Conservation (phyloP, 2,888 invertebrate genomes). For the Saturnia pavonia region DNA sequence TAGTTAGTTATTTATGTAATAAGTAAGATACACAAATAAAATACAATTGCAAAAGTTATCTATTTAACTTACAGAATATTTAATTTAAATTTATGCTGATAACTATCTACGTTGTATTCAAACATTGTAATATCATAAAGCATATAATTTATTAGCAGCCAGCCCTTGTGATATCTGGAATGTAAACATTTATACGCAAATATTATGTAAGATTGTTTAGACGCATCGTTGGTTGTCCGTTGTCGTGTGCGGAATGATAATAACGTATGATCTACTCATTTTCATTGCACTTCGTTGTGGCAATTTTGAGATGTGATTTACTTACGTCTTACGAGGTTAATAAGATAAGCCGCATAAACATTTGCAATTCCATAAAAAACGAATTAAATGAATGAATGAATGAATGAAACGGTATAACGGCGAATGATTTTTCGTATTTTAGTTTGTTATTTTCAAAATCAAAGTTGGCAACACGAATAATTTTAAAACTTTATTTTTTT, state of each 20-base stretch:
- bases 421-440: neutral
- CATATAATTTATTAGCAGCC: slow-evolving; percentile 47
- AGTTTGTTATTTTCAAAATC: neutral
- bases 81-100: slow-evolving; percentile 12
- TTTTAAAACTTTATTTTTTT: neutral
- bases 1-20: neutral
- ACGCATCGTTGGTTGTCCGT: slow-evolving; percentile 38
- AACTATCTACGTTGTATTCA: slow-evolving; percentile 31
- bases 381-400: neutral
- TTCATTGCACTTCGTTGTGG: slow-evolving; percentile 39
- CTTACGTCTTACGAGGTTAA: slow-evolving; percentile 8
- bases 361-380: neutral
- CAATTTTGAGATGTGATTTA: slow-evolving; percentile 19
- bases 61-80: slow-evolving; percentile 7
- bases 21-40: neutral
- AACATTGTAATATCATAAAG: slow-evolving; percentile 43
- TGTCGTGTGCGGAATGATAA: slow-evolving; percentile 50
- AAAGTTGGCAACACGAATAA: neutral
- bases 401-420: neutral
- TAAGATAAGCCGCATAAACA: neutral
- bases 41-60: neutral
- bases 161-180: slow-evolving; percentile 62
- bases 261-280: slow-evolving; percentile 38
- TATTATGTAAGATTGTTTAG: slow-evolving; percentile 63
- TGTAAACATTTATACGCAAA: slow-evolving; percentile 58